A percentile compares a stretch with the other conserved stretches of the same genome.
These are phyloP conservation scores for Eublepharis macularius DNA, from an alignment of 2,113 vertebrate genomes.

Conservation along the genomic window DNA sequence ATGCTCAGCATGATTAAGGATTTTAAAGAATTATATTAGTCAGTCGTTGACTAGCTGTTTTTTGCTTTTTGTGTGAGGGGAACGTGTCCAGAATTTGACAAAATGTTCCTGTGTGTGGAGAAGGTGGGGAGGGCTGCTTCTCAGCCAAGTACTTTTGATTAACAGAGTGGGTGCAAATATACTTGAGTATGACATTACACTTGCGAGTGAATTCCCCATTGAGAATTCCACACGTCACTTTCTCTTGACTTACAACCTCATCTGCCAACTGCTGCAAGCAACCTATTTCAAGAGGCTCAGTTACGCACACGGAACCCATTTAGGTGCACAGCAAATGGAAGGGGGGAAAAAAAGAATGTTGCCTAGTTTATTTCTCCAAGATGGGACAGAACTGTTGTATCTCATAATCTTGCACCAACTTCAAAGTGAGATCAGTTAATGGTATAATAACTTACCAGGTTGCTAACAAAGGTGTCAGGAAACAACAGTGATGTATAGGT, in stretches of 20 bases:
- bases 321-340: constrained; percentile 9
- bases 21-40: constrained; percentile 31
- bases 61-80: constrained; percentile 1
- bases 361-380: not conserved
- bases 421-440: not conserved
- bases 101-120: not conserved
- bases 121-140: not conserved
- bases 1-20: not conserved
- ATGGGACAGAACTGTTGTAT: not conserved
- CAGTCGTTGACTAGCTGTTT: constrained; percentile 22
- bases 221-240: not conserved
- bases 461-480: not conserved
- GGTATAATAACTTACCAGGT: not conserved
- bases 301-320: not conserved
- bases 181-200: constrained; percentile 14
- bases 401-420: not conserved
- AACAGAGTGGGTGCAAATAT: constrained; percentile 22
- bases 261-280: constrained; percentile 22
- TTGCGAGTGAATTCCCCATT: constrained; percentile 16
- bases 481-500: not conserved
- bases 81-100: constrained; percentile 20
- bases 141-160: not conserved
- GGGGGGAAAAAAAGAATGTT: not conserved
- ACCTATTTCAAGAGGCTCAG: constrained; percentile 23
- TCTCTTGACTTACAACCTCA: constrained; percentile 25